Evolutionary conservation across 1,140 invertebrate species (phyloP).

Genomic region (Drosophila pseudoananassae): DNA sequence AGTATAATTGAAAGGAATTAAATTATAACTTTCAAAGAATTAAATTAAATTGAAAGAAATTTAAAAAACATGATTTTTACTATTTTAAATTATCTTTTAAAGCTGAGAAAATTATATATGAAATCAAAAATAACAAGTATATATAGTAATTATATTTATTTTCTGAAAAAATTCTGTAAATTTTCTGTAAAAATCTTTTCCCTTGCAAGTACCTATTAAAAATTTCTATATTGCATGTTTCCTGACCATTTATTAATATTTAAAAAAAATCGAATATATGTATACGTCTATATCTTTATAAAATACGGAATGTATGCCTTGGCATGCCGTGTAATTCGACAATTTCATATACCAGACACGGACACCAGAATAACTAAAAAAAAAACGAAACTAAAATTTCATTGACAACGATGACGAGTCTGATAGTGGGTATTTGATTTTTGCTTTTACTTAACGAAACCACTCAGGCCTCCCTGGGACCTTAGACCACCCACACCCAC

Average conservation of each 20-base stretch:
- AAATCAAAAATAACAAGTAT: no score
- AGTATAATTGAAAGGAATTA: no score
- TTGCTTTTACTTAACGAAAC: slow-evolving; percentile 25
- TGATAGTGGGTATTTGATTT: slow-evolving; percentile 73
- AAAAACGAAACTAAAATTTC: slow-evolving; percentile 26
- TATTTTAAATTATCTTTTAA: no score
- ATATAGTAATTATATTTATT: no score
- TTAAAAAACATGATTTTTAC: no score
- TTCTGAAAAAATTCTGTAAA: no score
- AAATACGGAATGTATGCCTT: background rate
- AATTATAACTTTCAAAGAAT: no score
- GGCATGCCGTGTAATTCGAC: slow-evolving; percentile 73
- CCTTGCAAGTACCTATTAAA: background rate
- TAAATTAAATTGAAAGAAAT: no score
- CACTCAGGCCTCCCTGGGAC: background rate
- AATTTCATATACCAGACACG: slow-evolving; percentile 52
- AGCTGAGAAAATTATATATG: no score
- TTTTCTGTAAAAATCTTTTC: background rate
- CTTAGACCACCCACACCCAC: background rate
- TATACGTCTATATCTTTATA: slow-evolving; percentile 4
- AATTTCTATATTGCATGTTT: background rate
- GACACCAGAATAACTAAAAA: background rate
- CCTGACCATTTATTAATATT: background rate
- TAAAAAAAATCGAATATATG: slow-evolving; percentile 6
- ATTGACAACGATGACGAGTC: slow-evolving; percentile 76